Conservation (phyloP, 1,140 invertebrate species). For the Brachionus sp. region DNA sequence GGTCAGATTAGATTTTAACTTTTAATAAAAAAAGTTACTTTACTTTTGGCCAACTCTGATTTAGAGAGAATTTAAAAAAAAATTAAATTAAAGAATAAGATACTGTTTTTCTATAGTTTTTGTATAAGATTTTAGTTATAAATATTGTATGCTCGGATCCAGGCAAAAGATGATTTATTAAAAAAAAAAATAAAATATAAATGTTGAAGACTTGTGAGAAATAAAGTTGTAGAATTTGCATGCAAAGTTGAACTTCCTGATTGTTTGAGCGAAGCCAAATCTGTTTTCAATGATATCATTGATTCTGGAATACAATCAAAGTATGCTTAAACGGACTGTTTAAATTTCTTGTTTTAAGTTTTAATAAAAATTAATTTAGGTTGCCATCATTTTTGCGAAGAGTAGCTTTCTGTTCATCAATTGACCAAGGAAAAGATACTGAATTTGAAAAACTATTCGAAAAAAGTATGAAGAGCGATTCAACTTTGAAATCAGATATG, state of each 20-base stretch:
- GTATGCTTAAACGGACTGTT: neutral
- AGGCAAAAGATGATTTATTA: neutral
- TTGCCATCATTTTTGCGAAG: neutral
- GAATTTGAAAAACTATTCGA: slow-evolving; percentile 33
- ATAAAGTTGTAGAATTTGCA: slow-evolving; percentile 17
- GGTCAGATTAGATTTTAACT: too few species aligned
- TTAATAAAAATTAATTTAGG: neutral
- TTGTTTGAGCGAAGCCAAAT: neutral
- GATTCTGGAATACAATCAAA: neutral
- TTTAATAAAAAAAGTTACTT: too few species aligned
- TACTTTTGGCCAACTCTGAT: too few species aligned
- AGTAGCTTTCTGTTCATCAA: neutral
- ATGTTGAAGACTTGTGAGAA: neutral
- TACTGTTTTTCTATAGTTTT: too few species aligned
- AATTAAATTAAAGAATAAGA: too few species aligned
- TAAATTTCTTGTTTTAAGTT: neutral
- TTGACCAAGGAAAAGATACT: neutral
- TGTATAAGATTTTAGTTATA: too few species aligned
- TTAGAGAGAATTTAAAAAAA: too few species aligned
- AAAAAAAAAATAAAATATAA: neutral
- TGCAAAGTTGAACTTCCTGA: slow-evolving; percentile 17
- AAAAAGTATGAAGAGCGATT: neutral
- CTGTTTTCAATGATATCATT: neutral
- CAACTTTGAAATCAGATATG: neutral
- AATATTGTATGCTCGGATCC: too few species aligned